These are phyloP conservation scores for Atta texana DNA, from an alignment of 1,140 invertebrate genomes.

Conservation along the genomic window DNA sequence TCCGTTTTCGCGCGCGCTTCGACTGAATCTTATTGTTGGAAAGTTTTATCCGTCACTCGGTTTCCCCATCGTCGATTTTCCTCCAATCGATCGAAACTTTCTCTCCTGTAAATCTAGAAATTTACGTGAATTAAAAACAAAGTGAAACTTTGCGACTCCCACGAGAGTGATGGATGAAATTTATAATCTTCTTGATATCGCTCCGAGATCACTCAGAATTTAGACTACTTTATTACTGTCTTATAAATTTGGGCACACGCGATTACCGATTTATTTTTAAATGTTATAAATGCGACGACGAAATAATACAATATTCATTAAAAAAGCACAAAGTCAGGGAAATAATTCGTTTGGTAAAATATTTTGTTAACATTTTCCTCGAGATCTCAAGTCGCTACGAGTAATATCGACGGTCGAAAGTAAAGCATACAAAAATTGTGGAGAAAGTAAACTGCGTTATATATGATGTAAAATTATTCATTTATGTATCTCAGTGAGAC, in stretches of 20 bases:
- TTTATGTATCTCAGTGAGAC: neutral
- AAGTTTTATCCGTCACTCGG: constrained; percentile 50
- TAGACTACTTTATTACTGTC: constrained; percentile 19
- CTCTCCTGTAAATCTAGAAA: constrained; percentile 28
- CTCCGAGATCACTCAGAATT: constrained; percentile 41
- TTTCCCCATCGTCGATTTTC: neutral
- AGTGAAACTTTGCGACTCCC: neutral
- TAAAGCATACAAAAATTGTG: constrained; percentile 30
- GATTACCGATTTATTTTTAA: constrained; percentile 25
- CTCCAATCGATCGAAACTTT: constrained; percentile 34
- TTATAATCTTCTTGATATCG: constrained; percentile 47
- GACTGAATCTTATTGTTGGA: constrained; percentile 54
- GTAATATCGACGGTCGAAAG: constrained; percentile 14
- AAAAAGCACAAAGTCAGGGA: neutral
- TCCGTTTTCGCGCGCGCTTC: constrained; percentile 2
- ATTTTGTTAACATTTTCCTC: constrained; percentile 51
- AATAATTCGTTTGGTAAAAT: constrained; percentile 55
- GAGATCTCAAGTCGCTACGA: constrained; percentile 7
- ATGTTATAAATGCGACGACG: neutral
- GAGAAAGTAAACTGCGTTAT: constrained; percentile 10
- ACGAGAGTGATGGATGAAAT: constrained; percentile 46
- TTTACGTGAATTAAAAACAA: constrained; percentile 52
- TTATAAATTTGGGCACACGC: neutral
- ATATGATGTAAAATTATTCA: neutral
- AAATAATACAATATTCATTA: constrained; percentile 37